phyloP scores from a whole-genome alignment of 1,140 invertebrate species.

The Drosophila equinoxialis region DNA sequence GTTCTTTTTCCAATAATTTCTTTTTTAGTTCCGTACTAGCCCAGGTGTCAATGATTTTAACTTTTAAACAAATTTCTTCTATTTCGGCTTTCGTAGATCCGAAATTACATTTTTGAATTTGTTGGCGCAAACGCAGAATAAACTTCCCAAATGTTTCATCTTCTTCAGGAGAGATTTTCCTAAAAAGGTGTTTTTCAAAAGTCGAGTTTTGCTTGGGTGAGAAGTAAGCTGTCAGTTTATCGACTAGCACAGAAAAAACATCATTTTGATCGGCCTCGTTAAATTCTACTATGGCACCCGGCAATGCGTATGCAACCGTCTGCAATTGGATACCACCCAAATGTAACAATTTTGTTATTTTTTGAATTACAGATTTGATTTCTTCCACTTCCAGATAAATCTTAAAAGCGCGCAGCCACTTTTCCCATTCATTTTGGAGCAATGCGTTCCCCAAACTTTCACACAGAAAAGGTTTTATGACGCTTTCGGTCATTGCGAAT shows the following conservation, averaged over 20 bases:
- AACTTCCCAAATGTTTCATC: conserved; percentile 1
- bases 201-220: background rate
- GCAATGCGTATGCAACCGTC: too few species aligned
- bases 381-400: too few species aligned
- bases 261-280: too few species aligned
- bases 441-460: background rate
- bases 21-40: conserved; percentile 3
- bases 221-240: background rate
- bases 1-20: conserved; percentile 23
- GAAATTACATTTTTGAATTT: conserved; percentile 4
- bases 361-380: too few species aligned
- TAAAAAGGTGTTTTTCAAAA: background rate
- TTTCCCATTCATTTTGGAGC: background rate
- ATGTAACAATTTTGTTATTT: too few species aligned
- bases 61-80: background rate
- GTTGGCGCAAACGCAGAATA: background rate
- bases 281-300: too few species aligned
- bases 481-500: too few species aligned
- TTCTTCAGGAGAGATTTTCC: background rate
- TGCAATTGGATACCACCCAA: too few species aligned
- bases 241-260: too few species aligned
- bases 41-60: background rate
- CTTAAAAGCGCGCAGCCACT: conserved; percentile 4
- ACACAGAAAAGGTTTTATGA: background rate
- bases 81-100: background rate